Conservation (phyloP, 1,140 invertebrate species). For the Odontomachus brunneus region DNA sequence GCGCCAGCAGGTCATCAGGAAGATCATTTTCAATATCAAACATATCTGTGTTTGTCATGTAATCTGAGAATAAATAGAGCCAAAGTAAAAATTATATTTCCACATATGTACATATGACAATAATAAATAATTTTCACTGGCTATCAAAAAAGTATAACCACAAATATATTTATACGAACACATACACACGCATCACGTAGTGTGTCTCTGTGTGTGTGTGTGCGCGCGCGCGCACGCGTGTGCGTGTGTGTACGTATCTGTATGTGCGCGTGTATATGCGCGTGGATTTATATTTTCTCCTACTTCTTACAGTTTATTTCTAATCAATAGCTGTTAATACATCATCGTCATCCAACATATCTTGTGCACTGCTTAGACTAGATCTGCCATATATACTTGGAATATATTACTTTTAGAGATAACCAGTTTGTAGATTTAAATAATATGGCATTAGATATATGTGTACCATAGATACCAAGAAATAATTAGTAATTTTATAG, state of each 20-base stretch:
- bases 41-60: conserved; percentile 91
- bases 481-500: conserved; percentile 83
- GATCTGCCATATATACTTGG: neutral
- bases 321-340: neutral
- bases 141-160: conserved; percentile 65
- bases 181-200: neutral
- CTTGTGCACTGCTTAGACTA: neutral
- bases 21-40: conserved; percentile 96
- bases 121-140: conserved; percentile 52
- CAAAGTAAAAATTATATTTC: conserved; percentile 10
- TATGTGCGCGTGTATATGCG: no score
- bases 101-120: neutral
- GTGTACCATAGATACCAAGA: conserved; percentile 82
- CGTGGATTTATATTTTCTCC: neutral
- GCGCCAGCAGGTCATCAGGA: conserved; percentile 94
- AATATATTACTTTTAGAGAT: conserved; percentile 55
- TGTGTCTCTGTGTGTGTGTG: no score
- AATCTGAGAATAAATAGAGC: conserved; percentile 80
- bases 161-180: neutral
- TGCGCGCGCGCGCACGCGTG: no score
- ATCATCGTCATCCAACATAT: no score
- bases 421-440: conserved; percentile 59
- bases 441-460: conserved; percentile 63
- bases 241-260: no score
- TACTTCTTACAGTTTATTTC: neutral